Percentiles rank a stretch among this genome's conserved stretches.
phyloP scores from a whole-genome alignment of 2,888 invertebrate genomes.

The Tetropium fuscum region DNA sequence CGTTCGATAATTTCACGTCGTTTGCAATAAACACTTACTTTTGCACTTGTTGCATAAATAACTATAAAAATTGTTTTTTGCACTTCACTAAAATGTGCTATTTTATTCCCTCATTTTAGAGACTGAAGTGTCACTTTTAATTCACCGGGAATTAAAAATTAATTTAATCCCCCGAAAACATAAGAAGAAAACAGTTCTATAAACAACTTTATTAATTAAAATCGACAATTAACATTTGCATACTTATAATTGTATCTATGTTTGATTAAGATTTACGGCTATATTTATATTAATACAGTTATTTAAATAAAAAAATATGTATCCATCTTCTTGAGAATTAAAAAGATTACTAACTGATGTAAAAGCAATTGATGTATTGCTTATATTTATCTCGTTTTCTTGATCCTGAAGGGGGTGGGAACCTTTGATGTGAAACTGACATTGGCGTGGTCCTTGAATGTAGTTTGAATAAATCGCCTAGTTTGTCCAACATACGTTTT shows the following conservation, averaged over 20 bases:
- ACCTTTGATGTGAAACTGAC: too few species aligned
- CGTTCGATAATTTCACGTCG: too few species aligned
- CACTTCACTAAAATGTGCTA: slow-evolving; percentile 1
- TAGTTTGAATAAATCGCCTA: too few species aligned
- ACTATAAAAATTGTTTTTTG: too few species aligned
- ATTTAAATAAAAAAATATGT: background rate
- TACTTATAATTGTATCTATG: background rate
- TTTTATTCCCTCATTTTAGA: slow-evolving; percentile 3
- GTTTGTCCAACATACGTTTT: too few species aligned
- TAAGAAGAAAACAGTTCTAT: slow-evolving; percentile 1
- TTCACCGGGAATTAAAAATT: background rate
- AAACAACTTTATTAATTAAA: slow-evolving; percentile 2
- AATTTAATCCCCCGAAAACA: slow-evolving; percentile 4
- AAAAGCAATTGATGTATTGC: too few species aligned
- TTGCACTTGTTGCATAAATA: too few species aligned
- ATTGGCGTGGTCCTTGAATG: too few species aligned
- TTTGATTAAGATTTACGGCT: background rate
- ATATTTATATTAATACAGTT: background rate
- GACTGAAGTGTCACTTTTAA: slow-evolving; percentile 3
- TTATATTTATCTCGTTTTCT: slow-evolving; percentile 3
- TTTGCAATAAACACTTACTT: too few species aligned
- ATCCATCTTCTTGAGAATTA: background rate
- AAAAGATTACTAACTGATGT: slow-evolving; percentile 1
- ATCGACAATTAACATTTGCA: slow-evolving; percentile 4
- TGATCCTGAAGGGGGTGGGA: too few species aligned